Percentiles rank a stretch among this genome's conserved stretches.
Evolutionary conservation across 1,140 invertebrate species (phyloP).

Genomic region (Cyclina sinensis): DNA sequence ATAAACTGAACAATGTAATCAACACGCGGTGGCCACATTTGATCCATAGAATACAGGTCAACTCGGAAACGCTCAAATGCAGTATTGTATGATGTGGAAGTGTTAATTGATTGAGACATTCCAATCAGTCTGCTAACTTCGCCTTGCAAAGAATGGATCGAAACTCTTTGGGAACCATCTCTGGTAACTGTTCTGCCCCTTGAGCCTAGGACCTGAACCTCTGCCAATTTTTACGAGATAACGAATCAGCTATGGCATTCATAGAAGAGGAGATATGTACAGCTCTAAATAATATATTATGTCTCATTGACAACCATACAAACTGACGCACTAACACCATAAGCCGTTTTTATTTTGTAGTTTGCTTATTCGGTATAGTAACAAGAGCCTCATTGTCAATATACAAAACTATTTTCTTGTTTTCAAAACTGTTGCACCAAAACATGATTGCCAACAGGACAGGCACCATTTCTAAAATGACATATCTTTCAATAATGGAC

Average conservation of each 20-base stretch:
- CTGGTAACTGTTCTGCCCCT: conserved; percentile 7
- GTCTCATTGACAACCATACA: conserved; percentile 23
- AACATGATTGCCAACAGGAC: conserved; percentile 55
- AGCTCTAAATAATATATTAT: conserved; percentile 63
- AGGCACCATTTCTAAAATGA: conserved; percentile 64
- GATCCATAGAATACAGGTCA: no score
- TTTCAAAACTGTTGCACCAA: neutral
- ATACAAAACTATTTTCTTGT: conserved; percentile 50
- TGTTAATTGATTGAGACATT: no score
- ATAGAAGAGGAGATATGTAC: conserved; percentile 9
- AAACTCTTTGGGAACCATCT: no score
- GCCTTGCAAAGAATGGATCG: no score
- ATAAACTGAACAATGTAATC: no score
- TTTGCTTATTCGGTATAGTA: conserved; percentile 54
- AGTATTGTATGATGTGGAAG: no score
- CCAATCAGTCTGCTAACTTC: no score
- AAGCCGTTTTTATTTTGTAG: conserved; percentile 47
- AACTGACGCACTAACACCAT: conserved; percentile 60
- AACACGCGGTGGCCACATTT: no score
- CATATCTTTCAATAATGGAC: conserved; percentile 28
- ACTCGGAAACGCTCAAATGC: no score
- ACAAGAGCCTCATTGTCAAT: no score
- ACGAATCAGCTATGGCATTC: conserved; percentile 61
- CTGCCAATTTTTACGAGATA: conserved; percentile 65
- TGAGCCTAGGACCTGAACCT: conserved; percentile 15